phyloP scores from a whole-genome alignment of 2,888 invertebrate species.

The Xanthorhoe spadicearia region DNA sequence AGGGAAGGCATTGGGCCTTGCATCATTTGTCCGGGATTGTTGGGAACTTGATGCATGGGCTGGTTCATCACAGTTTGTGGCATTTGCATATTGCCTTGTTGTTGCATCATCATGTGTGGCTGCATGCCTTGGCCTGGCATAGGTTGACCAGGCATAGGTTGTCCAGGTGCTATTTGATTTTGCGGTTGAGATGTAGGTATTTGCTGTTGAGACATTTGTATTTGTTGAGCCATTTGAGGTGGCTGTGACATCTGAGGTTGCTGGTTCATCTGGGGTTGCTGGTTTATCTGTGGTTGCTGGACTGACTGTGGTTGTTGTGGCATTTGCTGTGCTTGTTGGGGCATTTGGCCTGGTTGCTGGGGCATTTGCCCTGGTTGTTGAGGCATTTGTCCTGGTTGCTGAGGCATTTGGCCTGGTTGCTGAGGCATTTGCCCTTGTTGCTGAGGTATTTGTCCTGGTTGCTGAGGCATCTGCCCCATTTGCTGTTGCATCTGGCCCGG shows the following conservation, averaged over 20 bases:
- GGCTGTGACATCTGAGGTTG: slow-evolving; percentile 10
- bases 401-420: too few relatives aligned
- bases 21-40: slow-evolving; percentile 43
- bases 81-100: slow-evolving; percentile 50
- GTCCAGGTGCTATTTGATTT: slow-evolving; percentile 51
- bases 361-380: slow-evolving; percentile 27
- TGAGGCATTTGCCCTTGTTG: slow-evolving; percentile 41
- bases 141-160: slow-evolving; percentile 47
- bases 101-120: slow-evolving; percentile 57
- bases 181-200: slow-evolving; percentile 40
- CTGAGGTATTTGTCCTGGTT: slow-evolving; percentile 47
- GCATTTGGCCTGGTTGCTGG: slow-evolving; percentile 52
- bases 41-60: slow-evolving; percentile 42
- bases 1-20: slow-evolving; percentile 44
- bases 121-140: slow-evolving; percentile 60
- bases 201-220: slow-evolving; percentile 36
- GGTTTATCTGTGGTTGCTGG: slow-evolving; percentile 1
- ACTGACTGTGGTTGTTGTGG: slow-evolving; percentile 5
- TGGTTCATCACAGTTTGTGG: slow-evolving; percentile 48
- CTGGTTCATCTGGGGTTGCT: slow-evolving; percentile 8
- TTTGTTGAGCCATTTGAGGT: slow-evolving; percentile 14
- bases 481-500: slow-evolving; percentile 44
- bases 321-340: slow-evolving; percentile 19
- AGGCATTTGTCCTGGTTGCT: slow-evolving; percentile 37
- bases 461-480: slow-evolving; percentile 22